A percentile compares a stretch with the other conserved stretches of the same genome.
These are phyloP conservation scores for Tretioscincus oriximinensis DNA, from an alignment of 2,113 vertebrate genomes.

Conservation along the genomic window DNA sequence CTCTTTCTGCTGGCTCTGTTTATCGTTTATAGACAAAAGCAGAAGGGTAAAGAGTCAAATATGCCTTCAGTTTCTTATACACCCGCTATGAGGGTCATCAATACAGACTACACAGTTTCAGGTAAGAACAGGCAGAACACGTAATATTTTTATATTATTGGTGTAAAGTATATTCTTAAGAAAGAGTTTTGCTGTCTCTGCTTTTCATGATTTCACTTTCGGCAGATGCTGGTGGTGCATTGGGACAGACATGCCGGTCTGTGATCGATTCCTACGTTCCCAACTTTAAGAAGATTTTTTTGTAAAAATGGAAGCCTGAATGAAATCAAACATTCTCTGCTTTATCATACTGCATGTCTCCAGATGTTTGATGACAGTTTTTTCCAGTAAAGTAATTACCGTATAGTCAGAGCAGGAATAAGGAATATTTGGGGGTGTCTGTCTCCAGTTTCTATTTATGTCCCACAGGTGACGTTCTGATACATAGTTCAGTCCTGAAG, in stretches of 20 bases:
- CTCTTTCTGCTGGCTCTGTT: constrained; percentile 90
- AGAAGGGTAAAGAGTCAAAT: constrained; percentile 89
- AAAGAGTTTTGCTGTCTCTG: background rate
- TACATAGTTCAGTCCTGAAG: no score
- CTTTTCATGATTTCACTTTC: background rate
- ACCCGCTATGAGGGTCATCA: constrained; percentile 85
- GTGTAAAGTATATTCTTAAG: background rate
- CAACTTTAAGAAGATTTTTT: no score
- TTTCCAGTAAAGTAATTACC: background rate
- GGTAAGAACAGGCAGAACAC: constrained; percentile 58
- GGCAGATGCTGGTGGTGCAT: background rate
- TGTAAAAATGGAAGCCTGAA: no score
- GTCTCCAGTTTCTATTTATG: background rate
- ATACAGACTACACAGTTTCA: constrained; percentile 83
- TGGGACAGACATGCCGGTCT: no score
- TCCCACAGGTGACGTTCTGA: background rate
- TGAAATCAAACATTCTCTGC: background rate
- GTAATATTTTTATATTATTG: background rate
- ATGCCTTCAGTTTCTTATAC: constrained; percentile 92
- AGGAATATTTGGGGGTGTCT: background rate
- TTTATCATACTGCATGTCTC: background rate
- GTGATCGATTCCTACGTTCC: no score
- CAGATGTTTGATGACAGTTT: fast-evolving
- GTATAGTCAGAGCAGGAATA: background rate
- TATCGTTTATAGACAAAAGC: constrained; percentile 90